Base-by-base conservation (phyloP, 2,113 vertebrate species). In the Paradisaea rubra region DNA sequence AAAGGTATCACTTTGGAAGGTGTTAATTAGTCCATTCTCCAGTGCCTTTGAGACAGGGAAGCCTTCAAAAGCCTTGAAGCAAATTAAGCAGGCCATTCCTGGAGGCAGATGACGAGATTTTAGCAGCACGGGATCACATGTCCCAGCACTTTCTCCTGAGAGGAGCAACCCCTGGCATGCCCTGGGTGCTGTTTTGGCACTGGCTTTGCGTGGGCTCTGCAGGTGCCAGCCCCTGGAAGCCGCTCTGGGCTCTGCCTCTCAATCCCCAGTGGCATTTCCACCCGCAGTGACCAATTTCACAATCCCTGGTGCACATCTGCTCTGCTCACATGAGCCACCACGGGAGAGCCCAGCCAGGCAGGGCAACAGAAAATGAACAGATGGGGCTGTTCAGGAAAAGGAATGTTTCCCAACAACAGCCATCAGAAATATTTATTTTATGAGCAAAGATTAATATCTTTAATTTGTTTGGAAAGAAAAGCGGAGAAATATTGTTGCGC, bases 361-460 rank as follows among this genome's bases (percentile, higher is more conserved):
- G 31, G 52, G 81, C 47, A 59, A 18, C 7, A 74, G 37, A 72
- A 93, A 94, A 81, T 42, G 28, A 91, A 57, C 52, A 93, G 56
- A 84, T 84, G 72, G 18, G 31, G 31, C 11, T 94, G 30, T 47
- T 88, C 53, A 76, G 47, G 39, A 88, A 80, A 72, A 91, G 7
- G 7, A 84, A 79, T 57, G 9, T 57, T 86, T 65, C 45, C 73
- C 37, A 76, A 53, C 22, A 52, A 81, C 2, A 60, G 4, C 25
- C 19, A 65, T 89, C 61, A 84, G 65, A 88, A 88, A 88, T 81
- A 81, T 53, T 90, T 91, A 54, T 81, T 93, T 92, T 63, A 71
- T 78, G 28, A 93, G 33, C 9, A 37, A 86, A 88, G 54, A 94
- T 91, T 74, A 91, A 35, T 74, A 59, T 39, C 5, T 83, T 88